Evolutionary conservation across 2,797 vertebrate genomes (phyloP), one percentile per base, ranked within the genome.

Genomic region (Syngnathus acus): DNA sequence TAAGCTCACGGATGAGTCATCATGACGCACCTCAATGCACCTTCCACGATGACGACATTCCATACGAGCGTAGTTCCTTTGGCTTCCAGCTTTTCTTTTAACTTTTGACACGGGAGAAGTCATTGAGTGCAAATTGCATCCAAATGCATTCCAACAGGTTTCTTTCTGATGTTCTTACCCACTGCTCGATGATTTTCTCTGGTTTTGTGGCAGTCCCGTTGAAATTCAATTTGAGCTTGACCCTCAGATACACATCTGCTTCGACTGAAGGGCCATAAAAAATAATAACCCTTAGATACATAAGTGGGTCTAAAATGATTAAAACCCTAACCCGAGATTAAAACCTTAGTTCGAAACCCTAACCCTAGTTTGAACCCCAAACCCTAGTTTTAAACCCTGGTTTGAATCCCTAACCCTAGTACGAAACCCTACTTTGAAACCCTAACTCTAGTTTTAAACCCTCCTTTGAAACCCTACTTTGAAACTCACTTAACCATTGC

Each of bases 171-270:
- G 16, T 9, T 74, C 68, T 80, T 78, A 90, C 88, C 88, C 84
- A 88, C 68, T 58, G 73, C 32, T 72, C 19, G 45, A 88, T 83
- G 0, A 61, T 9, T 0, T 62, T 21, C 17, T 62, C 2, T 39
- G 81, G 81, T 4, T 79, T 58, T 68, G 65, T 3, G 0, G 57
- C 54, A n/a, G 11, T 76, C 1, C 68, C 80, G 4, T 8, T 76
- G 58, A 88, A 50, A 3, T 14, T 59, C 68, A 88, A 47, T 14
- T 10, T 70, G 47, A 82, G 1, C 65, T 80, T 65, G 7, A 84
- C 80, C 73, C 80, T 74, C 66, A 89, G 82, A 67, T 88, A 90
- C 3, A 5, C 65, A 57, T 83, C 77, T 5, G 68, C 9, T 71
- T 0, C 6, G 38, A 67, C 82, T 83, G 69, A 63, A 66, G 54